Base-by-base conservation (phyloP, 2,888 invertebrate species). In the Agapostemon virescens region DNA sequence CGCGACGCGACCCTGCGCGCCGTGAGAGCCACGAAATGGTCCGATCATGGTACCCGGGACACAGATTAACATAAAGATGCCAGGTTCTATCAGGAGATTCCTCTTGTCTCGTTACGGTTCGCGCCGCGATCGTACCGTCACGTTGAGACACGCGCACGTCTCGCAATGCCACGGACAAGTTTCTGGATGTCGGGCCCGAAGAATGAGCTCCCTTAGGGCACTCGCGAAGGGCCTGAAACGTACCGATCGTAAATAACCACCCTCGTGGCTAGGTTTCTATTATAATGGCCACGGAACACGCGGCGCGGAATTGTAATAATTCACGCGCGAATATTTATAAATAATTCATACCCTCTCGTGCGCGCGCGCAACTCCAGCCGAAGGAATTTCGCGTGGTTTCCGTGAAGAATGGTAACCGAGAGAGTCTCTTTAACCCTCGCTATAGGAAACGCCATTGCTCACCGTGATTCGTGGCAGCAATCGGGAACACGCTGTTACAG, bases 241-340 rank as follows among this genome's bases (percentile, higher is more conserved):
- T 71, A 63, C 68, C 69, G 82, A 81, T 81, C 81, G 77, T 82
- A 82, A 82, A 82, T 82, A 82, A 81, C 82, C 77, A 82, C 81
- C 82, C 76, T 79, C 75, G 72, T 67, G 72, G 38, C 71, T 77
- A 68, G 77, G 52, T 68, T 79, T 68, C 67, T 77, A 72, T 77
- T 79, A 79, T 69, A 72, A 77, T 77, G 66, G 68, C 67, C 69
- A 45, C 36, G 69, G n/a, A 52, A 38, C 69, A 66, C 66, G 66
- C 40, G 49, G 49, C 63, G 61, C 68, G 64, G 40, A 73, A 78
- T 80, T 69, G 55, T 80, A 78, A 78, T 80, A 80, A 78, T 69
- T 78, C 79, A 80, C 73, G 69, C 26, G 49, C 38, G 64, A 73
- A 80, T 72, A 68, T 78, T 78, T 80, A 69, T 73, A 78, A 80